Percentiles rank a stretch among this genome's conserved stretches.
These are phyloP conservation scores for Syngnathus scovelli DNA, from an alignment of 2,113 vertebrate species.

Conservation along the genomic window DNA sequence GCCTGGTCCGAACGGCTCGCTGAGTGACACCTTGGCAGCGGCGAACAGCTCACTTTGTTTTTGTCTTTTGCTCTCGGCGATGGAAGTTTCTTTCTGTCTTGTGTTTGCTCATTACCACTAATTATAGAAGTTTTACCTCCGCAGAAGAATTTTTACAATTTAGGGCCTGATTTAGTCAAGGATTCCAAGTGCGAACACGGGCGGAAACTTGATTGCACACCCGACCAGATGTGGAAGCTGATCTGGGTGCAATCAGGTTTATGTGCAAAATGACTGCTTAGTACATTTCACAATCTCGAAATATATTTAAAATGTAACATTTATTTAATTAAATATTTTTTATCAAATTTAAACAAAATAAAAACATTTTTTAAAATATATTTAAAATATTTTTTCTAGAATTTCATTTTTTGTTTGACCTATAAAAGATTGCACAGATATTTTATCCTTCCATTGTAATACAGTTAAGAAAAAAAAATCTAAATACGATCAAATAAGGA, in stretches of 20 bases:
- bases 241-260: not conserved
- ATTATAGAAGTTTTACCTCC: not conserved
- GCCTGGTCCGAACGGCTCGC: not conserved
- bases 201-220: not conserved
- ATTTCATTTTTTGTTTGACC: no score
- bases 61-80: not conserved
- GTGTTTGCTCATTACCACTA: not conserved
- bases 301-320: no score
- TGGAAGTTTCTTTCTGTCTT: not conserved
- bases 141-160: not conserved
- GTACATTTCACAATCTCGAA: no score
- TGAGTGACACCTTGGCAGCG: constrained; percentile 11
- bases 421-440: no score
- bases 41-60: not conserved
- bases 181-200: not conserved
- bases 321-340: no score
- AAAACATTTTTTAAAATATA: no score
- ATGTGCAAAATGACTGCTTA: not conserved
- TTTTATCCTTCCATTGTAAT: no score
- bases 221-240: not conserved
- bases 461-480: no score
- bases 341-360: no score
- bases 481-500: no score
- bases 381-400: no score
- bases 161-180: not conserved